Conservation (phyloP, 2,797 vertebrate genomes). For the Chloroceryle amazona region DNA sequence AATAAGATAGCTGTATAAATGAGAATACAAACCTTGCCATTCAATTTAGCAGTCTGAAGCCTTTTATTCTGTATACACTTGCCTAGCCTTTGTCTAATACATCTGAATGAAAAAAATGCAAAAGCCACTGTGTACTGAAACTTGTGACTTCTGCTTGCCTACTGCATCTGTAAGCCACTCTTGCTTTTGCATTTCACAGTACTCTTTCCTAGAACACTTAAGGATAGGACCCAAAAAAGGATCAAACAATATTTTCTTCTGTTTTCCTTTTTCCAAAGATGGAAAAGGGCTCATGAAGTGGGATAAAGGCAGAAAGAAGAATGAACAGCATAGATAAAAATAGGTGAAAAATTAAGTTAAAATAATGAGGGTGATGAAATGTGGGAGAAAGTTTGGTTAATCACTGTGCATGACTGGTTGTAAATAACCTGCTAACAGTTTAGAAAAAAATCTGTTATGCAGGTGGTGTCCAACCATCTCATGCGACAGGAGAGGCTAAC, state of each 20-base stretch:
- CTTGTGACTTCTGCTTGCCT: background rate
- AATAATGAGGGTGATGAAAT: background rate
- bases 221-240: background rate
- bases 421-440: background rate
- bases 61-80: background rate
- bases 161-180: background rate
- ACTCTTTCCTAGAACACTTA: background rate
- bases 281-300: background rate
- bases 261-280: background rate
- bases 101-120: background rate
- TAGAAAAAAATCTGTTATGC: background rate
- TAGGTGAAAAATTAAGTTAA: background rate
- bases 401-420: accelerated
- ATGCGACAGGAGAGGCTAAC: background rate
- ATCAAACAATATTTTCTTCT: background rate
- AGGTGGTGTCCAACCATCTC: background rate
- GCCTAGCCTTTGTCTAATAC: background rate
- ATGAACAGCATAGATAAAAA: background rate
- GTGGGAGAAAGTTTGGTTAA: background rate
- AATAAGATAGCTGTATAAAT: background rate
- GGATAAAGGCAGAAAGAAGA: background rate
- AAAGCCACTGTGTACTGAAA: background rate
- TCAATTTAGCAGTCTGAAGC: background rate
- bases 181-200: background rate
- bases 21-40: background rate